Base-by-base conservation (phyloP, 2,113 vertebrate genomes). In the Etheostoma cragini region DNA sequence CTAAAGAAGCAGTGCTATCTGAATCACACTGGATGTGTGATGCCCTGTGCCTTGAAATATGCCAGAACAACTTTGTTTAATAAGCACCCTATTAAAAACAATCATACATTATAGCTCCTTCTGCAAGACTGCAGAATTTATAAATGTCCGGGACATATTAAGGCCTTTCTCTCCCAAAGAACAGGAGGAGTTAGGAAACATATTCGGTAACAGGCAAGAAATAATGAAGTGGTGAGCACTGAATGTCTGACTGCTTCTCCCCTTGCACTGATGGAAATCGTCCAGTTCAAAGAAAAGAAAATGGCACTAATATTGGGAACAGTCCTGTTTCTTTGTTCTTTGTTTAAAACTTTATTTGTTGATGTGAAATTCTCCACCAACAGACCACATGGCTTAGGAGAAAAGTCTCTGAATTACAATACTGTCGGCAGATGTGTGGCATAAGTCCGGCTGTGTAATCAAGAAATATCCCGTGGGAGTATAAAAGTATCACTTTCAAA, bases 61-160 rank as follows among this genome's bases (percentile, higher is more conserved):
- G 63, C 89, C 91, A 94, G 84, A 76, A 14, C 70, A 89, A 76
- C 75, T 91, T 82, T 93, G 92, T 94, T 94, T 87, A 90, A 91
- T 90, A 93, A 92, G 87, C 85, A 91, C 68, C 64, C 64, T 35
- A 22, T 70, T 90, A 67, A 69, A 83, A 90, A 85, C 80, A 81
- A 72, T 72, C 90, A 83, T 89, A 75, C 38, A 72, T 90, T 84
- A 90, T 65, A 85, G 81, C 58, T 69, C 62, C 14, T 47, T 6
- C 26, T 19, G 49, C 26, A 74, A 86, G 66, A 62, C 57, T 46
- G 56, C 53, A 33, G 8, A 1, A 60, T 79, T 70, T 80, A 84
- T 76, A 71, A 66, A 72, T 87, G 71, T 85, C 76, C 66, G 81
- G 89, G 82, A 75, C 63, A 56, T 82, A 91, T 82, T 88, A 91